These are phyloP conservation scores for Lonchura striata DNA, from an alignment of 2,113 vertebrate genomes.

Conservation along the genomic window DNA sequence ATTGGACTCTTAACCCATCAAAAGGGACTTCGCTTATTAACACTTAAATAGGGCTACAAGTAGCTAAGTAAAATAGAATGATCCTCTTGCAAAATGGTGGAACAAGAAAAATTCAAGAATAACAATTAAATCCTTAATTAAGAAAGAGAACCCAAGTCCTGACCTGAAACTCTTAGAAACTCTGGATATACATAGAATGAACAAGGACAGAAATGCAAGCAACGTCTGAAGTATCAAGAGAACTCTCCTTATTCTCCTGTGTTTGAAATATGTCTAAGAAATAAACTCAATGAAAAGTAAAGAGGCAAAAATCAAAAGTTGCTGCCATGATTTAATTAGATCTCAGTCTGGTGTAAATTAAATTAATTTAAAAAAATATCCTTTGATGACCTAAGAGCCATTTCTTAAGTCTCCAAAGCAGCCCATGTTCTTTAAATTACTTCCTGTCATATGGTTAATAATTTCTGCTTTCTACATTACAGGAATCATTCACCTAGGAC, in stretches of 20 bases:
- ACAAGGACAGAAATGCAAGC: not conserved
- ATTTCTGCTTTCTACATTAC: conserved; percentile 24
- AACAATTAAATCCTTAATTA: not conserved
- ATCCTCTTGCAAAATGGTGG: not conserved
- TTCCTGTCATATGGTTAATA: conserved; percentile 43
- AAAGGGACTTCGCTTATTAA: not conserved
- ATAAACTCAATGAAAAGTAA: not conserved
- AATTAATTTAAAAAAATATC: not conserved
- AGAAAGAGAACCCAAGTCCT: not conserved
- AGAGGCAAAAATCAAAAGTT: not conserved
- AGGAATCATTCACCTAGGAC: not conserved
- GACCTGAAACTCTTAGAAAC: not conserved
- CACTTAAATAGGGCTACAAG: not conserved
- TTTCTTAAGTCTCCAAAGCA: not conserved
- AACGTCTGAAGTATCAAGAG: not conserved
- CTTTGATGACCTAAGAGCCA: not conserved
- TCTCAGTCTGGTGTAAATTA: not conserved
- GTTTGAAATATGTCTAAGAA: not conserved
- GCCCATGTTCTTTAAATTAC: conserved; percentile 33
- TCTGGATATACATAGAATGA: not conserved
- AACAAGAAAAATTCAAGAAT: not conserved
- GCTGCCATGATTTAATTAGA: not conserved
- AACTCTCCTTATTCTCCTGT: not conserved
- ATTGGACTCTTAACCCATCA: not conserved
- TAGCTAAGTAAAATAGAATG: not conserved